Evolutionary conservation across 1,140 invertebrate genomes (phyloP).

Genomic region (Neelides sp.): DNA sequence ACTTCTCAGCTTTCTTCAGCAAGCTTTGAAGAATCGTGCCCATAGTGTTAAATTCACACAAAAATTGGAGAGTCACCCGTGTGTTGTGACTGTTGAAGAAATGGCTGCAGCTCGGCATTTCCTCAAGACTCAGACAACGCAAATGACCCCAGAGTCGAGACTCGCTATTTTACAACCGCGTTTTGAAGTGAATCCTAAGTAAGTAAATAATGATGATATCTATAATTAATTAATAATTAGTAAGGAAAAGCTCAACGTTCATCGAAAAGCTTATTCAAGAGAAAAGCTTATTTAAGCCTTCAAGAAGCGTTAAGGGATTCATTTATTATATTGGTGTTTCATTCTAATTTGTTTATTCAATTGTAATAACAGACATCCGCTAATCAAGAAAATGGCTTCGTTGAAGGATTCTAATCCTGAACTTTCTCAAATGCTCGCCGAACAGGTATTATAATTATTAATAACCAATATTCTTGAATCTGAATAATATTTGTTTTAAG

Average conservation of each 20-base stretch:
- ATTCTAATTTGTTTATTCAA: conserved; percentile 12
- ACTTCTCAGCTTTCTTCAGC: conserved; percentile 64
- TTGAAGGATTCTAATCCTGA: conserved; percentile 60
- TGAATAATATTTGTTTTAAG: background rate
- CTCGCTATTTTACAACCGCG: conserved; percentile 77
- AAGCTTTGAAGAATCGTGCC: conserved; percentile 60
- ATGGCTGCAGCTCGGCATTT: conserved; percentile 93
- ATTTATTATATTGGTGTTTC: too few relatives aligned
- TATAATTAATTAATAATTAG: too few relatives aligned
- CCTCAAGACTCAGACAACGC: conserved; percentile 72
- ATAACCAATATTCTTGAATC: too few relatives aligned
- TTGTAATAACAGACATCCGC: conserved; percentile 75
- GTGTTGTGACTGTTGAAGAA: conserved; percentile 74
- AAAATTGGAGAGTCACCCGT: conserved; percentile 75
- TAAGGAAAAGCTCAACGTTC: too few relatives aligned
- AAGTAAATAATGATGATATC: conserved; percentile 33
- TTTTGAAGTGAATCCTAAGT: conserved; percentile 85
- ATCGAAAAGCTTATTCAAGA: too few relatives aligned
- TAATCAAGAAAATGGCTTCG: conserved; percentile 76
- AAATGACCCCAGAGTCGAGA: conserved; percentile 69
- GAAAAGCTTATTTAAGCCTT: too few relatives aligned
- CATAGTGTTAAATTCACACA: conserved; percentile 67
- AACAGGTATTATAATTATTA: conserved; percentile 52
- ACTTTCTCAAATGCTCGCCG: conserved; percentile 65
- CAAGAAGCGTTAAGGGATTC: too few relatives aligned